Evolutionary conservation across 2,113 vertebrate species (phyloP).

Genomic region (Anthoscopus minutus): DNA sequence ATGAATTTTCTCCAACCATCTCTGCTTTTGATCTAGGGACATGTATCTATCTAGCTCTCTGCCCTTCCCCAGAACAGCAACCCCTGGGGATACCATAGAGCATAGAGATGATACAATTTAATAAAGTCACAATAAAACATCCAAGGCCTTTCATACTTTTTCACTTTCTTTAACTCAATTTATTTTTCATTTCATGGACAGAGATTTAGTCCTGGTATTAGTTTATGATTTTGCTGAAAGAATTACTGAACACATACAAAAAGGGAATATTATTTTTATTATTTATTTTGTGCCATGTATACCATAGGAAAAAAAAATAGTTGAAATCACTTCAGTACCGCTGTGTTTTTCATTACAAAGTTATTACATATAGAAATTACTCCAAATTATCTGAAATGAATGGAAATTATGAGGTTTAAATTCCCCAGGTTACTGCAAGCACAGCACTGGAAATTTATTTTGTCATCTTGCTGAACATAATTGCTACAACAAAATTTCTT

Average conservation of each 20-base stretch:
- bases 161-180: conserved; percentile 83
- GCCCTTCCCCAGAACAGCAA: conserved; percentile 58
- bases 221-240: conserved; percentile 83
- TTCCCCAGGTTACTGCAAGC: conserved; percentile 84
- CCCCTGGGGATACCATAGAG: conserved; percentile 68
- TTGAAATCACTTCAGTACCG: conserved; percentile 78
- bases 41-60: conserved; percentile 18
- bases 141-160: conserved; percentile 74
- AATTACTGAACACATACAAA: conserved; percentile 81
- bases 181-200: conserved; percentile 86
- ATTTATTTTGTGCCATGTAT: conserved; percentile 80
- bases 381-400: conserved; percentile 88
- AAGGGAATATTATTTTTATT: conserved; percentile 82
- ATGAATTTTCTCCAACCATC: not conserved
- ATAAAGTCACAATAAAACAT: conserved; percentile 82
- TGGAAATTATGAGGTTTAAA: conserved; percentile 87
- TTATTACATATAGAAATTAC: conserved; percentile 90
- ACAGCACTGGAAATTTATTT: conserved; percentile 83
- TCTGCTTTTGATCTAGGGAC: conserved; percentile 32
- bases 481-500: conserved; percentile 86
- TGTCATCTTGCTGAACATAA: conserved; percentile 86
- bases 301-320: conserved; percentile 70
- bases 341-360: conserved; percentile 87
- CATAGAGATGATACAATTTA: conserved; percentile 74
- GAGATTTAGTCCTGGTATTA: conserved; percentile 83